Conservation (phyloP, 2,888 invertebrate species). For the Calameuta idolon region DNA sequence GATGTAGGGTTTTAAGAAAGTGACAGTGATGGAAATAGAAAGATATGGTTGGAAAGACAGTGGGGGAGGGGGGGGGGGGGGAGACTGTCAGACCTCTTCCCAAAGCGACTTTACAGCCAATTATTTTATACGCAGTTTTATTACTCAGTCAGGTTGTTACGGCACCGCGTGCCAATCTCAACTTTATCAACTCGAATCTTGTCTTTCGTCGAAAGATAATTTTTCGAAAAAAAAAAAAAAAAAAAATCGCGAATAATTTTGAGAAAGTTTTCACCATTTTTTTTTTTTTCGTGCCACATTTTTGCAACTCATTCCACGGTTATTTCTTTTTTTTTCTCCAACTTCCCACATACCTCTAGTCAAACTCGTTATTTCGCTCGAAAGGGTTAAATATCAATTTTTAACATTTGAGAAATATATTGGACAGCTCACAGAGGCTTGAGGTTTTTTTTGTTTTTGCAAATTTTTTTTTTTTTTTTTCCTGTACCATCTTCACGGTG, state of each 20-base stretch:
- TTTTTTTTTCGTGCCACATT: no score
- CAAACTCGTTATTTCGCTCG: neutral
- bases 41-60: neutral
- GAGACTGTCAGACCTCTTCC: constrained; percentile 1
- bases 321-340: no score
- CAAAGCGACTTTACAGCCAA: constrained; percentile 61
- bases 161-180: neutral
- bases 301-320: no score
- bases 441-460: neutral
- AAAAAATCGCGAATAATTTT: neutral
- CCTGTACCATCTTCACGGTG: neutral
- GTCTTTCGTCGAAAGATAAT: neutral
- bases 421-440: neutral
- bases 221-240: neutral
- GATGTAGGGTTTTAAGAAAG: neutral
- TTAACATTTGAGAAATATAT: neutral
- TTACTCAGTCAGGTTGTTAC: constrained; percentile 29
- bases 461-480: neutral
- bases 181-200: neutral
- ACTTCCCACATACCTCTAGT: neutral
- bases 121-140: constrained; percentile 63
- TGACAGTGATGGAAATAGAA: neutral
- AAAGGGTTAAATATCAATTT: neutral
- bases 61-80: neutral
- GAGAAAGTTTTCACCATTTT: neutral